These are phyloP conservation scores for Drosophila neoperkinsi DNA, from an alignment of 2,888 invertebrate species.

Conservation along the genomic window DNA sequence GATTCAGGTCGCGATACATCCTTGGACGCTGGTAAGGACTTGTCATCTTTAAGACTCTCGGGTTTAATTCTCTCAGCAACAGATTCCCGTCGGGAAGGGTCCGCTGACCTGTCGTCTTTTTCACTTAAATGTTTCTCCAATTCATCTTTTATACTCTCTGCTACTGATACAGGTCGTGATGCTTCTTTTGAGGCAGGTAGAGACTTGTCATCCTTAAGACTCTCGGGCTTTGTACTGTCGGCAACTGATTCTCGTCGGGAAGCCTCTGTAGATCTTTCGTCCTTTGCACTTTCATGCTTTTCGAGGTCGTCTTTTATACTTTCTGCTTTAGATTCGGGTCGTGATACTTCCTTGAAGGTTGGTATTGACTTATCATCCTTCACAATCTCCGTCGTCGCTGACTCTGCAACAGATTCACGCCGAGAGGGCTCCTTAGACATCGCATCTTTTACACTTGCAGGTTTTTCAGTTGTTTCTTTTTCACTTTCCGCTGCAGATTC, in stretches of 20 bases:
- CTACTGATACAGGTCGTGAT: conserved; percentile 29
- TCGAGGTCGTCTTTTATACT: conserved; percentile 20
- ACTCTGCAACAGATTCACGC: conserved; percentile 37
- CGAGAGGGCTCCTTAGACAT: conserved; percentile 31
- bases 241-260: conserved; percentile 30
- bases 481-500: conserved; percentile 31
- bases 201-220: conserved; percentile 25
- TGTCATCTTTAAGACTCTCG: background rate
- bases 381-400: background rate
- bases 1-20: background rate
- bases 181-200: conserved; percentile 13
- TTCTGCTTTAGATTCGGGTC: conserved; percentile 38
- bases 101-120: conserved; percentile 6
- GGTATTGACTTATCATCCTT: conserved; percentile 23
- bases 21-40: background rate
- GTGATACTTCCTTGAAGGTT: conserved; percentile 35
- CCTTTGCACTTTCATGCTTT: conserved; percentile 17
- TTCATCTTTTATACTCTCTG: conserved; percentile 21
- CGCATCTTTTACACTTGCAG: conserved; percentile 1
- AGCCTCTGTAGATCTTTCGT: conserved; percentile 27
- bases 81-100: background rate
- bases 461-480: conserved; percentile 6
- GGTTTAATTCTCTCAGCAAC: background rate
- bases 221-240: conserved; percentile 19
- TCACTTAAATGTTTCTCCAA: conserved; percentile 12